phyloP scores from a whole-genome alignment of 1,140 invertebrate genomes.

The Drosophila burlai region DNA sequence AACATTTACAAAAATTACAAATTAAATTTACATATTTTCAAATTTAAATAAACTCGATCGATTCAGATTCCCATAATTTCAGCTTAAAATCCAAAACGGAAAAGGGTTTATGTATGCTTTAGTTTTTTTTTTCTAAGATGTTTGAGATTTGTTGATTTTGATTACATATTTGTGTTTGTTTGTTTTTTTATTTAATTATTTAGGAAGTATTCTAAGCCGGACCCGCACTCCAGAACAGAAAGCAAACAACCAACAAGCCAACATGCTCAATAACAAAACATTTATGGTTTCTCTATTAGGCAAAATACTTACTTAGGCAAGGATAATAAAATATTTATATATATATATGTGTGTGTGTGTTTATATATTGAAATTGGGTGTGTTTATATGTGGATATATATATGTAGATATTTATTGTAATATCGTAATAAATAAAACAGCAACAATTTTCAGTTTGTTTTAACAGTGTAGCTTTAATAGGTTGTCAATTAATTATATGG shows the following conservation, averaged over 20 bases:
- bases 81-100: conserved; percentile 48
- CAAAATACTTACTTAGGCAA: conserved; percentile 71
- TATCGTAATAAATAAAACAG: conserved; percentile 77
- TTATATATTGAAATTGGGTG: conserved; percentile 38
- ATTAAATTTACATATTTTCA: too few relatives aligned
- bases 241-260: conserved; percentile 81
- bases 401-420: conserved; percentile 49
- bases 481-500: conserved; percentile 77
- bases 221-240: conserved; percentile 74
- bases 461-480: conserved; percentile 80
- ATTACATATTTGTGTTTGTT: conserved; percentile 40
- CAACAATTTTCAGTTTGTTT: conserved; percentile 75
- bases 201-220: conserved; percentile 57
- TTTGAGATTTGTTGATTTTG: conserved; percentile 18
- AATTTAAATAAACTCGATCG: conserved; percentile 14
- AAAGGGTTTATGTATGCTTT: conserved; percentile 48
- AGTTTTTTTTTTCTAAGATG: conserved; percentile 2
- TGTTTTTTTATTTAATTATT: conserved; percentile 36
- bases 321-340: conserved; percentile 50
- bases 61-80: conserved; percentile 8
- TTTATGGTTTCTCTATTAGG: conserved; percentile 57
- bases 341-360: conserved; percentile 10
- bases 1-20: neutral
- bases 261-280: conserved; percentile 77
- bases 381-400: conserved; percentile 40